Percentiles rank a stretch among this genome's conserved stretches.
These are phyloP conservation scores for Urocynchramus pylzowi DNA, from an alignment of 2,113 vertebrate species.

Conservation along the genomic window DNA sequence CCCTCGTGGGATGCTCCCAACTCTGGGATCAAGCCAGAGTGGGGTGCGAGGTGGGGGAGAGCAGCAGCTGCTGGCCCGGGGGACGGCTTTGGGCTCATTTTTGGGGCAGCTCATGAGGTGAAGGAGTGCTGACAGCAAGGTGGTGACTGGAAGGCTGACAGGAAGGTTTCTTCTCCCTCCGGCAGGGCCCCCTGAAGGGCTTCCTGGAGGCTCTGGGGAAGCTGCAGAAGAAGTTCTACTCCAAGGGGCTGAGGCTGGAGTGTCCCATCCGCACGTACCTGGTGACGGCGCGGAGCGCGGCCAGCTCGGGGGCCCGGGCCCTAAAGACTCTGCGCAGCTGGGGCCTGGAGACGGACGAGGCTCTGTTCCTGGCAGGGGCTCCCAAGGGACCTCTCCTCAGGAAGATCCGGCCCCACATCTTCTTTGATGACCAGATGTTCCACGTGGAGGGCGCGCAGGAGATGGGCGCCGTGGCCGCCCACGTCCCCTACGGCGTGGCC, in stretches of 20 bases:
- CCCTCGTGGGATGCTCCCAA: background rate
- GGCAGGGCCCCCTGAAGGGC: constrained; percentile 88
- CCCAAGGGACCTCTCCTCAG: constrained; percentile 91
- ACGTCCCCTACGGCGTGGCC: constrained; percentile 87
- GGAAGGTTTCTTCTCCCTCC: background rate
- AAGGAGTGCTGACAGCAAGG: too few species aligned
- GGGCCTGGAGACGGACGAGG: constrained; percentile 94
- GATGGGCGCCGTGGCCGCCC: constrained; percentile 87
- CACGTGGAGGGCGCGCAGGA: constrained; percentile 91
- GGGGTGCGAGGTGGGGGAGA: background rate
- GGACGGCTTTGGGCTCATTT: accelerated
- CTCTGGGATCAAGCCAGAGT: background rate
- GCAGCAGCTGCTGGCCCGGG: background rate
- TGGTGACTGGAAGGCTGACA: accelerated
- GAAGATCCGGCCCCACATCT: constrained; percentile 93
- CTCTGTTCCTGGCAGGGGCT: constrained; percentile 89
- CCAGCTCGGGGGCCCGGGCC: constrained; percentile 90
- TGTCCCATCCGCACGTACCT: constrained; percentile 95
- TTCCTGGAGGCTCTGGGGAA: constrained; percentile 92
- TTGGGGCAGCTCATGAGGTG: too few species aligned
- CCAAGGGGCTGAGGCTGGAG: constrained; percentile 87
- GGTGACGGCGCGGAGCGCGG: constrained; percentile 90
- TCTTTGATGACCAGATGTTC: constrained; percentile 97
- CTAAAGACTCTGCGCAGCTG: constrained; percentile 92
- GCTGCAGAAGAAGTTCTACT: constrained; percentile 93